Conservation (phyloP, 1,140 invertebrate genomes). For the Tetramorium simillimum region DNA sequence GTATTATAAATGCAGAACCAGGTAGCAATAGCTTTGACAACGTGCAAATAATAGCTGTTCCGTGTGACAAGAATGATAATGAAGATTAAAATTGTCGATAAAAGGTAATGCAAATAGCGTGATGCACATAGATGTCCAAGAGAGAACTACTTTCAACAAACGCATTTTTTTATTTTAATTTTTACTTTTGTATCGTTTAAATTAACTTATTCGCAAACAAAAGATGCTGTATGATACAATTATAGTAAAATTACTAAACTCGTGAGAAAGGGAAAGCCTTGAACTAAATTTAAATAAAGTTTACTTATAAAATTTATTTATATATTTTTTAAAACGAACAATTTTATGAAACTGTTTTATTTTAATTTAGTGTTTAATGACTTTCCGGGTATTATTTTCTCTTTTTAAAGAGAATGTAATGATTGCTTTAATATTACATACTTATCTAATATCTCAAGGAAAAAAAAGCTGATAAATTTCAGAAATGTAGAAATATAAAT, state of each 20-base stretch:
- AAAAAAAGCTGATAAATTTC: neutral
- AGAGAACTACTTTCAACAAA: neutral
- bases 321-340: neutral
- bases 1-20: neutral
- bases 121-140: neutral
- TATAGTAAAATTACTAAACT: neutral
- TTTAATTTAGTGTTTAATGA: neutral
- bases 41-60: neutral
- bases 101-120: neutral
- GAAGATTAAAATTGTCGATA: neutral
- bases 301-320: neutral
- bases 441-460: neutral
- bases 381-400: neutral
- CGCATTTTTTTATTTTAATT: neutral
- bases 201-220: neutral
- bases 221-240: neutral
- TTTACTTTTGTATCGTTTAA: neutral
- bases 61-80: neutral
- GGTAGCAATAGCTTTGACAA: neutral
- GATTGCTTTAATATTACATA: neutral
- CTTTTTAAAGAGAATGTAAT: neutral
- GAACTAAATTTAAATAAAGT: neutral
- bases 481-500: neutral
- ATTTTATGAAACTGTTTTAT: neutral
- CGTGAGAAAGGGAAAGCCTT: neutral